Percentiles rank a stretch among this genome's conserved stretches.
Evolutionary conservation across 2,113 vertebrate species (phyloP).

Genomic region (Furnarius figulus): DNA sequence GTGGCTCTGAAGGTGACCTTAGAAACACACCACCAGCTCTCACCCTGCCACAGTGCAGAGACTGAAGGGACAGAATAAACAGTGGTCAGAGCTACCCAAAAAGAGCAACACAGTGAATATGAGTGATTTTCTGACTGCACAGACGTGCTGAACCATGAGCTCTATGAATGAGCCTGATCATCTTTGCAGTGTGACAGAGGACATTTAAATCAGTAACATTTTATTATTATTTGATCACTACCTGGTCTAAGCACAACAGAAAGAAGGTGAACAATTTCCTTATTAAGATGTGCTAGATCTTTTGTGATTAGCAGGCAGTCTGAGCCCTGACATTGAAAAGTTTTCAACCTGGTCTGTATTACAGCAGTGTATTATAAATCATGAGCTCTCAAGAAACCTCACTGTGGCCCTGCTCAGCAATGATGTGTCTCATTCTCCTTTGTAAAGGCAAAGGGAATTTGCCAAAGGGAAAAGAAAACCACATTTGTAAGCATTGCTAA

Average conservation of each 20-base stretch:
- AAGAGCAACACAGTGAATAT: not conserved
- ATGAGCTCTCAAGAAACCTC: not conserved
- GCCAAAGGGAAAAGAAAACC: not conserved
- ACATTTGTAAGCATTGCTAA: not conserved
- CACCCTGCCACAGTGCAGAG: not conserved
- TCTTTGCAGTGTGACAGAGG: not conserved
- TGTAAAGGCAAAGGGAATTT: not conserved
- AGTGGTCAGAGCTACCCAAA: not conserved
- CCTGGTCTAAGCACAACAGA: not conserved
- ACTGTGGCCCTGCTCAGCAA: not conserved
- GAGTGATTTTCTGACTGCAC: not conserved
- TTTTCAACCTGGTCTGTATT: not conserved
- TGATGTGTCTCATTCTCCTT: not conserved
- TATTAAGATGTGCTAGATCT: not conserved
- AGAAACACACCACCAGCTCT: not conserved
- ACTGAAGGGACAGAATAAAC: not conserved
- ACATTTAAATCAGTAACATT: not conserved
- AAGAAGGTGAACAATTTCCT: not conserved
- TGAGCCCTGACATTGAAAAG: not conserved
- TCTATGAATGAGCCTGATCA: not conserved
- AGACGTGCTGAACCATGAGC: not conserved
- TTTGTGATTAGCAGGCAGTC: not conserved
- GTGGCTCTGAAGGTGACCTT: not conserved
- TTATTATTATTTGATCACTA: not conserved
- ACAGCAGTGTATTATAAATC: not conserved